Evolutionary conservation across 1,140 invertebrate species (phyloP).

Genomic region (Tachypleus tridentatus): DNA sequence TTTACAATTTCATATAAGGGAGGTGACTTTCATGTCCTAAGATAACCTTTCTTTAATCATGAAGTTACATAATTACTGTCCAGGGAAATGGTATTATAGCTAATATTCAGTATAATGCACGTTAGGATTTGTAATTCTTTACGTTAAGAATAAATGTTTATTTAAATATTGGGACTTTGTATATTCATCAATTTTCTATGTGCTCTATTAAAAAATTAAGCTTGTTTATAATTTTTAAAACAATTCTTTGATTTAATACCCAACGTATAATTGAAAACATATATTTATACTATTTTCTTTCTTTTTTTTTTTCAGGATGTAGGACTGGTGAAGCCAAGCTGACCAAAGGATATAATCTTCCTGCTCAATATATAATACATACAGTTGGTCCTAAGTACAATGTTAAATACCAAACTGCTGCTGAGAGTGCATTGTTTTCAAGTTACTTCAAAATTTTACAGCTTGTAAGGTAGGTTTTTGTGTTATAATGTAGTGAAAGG

Average conservation of each 20-base stretch:
- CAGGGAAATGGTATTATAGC: too few relatives aligned
- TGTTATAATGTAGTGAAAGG: too few relatives aligned
- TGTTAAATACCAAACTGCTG: constrained; percentile 76
- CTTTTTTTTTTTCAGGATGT: constrained; percentile 52
- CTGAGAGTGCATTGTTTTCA: constrained; percentile 73
- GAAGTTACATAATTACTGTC: too few relatives aligned
- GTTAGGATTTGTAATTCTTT: too few relatives aligned
- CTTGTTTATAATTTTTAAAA: too few relatives aligned
- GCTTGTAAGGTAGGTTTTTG: constrained; percentile 17
- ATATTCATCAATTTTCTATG: not conserved
- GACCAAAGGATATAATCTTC: constrained; percentile 68
- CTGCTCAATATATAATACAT: constrained; percentile 74
- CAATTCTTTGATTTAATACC: not conserved
- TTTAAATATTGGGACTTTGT: too few relatives aligned
- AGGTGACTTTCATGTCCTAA: too few relatives aligned
- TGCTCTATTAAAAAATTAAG: not conserved
- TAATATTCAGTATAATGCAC: too few relatives aligned
- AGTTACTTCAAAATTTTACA: constrained; percentile 62
- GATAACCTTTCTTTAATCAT: too few relatives aligned
- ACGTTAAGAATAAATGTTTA: too few relatives aligned
- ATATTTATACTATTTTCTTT: not conserved
- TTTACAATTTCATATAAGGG: too few relatives aligned
- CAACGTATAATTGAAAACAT: not conserved
- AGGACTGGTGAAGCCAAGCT: constrained; percentile 74
- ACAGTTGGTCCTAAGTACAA: constrained; percentile 83